Evolutionary conservation across 2,888 invertebrate species (phyloP).

Genomic region (Epinotia bilunana): DNA sequence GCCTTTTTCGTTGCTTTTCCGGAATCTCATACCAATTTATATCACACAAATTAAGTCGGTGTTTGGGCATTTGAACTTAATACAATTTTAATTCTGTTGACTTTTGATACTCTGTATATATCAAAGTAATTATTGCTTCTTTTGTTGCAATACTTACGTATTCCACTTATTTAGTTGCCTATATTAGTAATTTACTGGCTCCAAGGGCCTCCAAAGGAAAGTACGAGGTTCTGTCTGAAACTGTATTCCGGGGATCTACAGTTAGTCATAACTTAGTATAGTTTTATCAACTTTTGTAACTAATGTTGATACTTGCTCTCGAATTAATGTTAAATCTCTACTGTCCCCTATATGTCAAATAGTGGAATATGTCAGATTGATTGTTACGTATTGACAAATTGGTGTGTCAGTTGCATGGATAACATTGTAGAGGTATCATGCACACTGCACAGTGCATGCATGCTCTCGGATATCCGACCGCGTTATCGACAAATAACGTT

Average conservation of each 20-base stretch:
- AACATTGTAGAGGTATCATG: conserved; percentile 2
- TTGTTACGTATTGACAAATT: not conserved
- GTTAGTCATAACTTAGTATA: not conserved
- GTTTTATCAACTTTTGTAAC: conserved; percentile 11
- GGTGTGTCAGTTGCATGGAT: not conserved
- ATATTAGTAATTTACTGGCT: not conserved
- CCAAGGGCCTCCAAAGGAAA: too few relatives aligned
- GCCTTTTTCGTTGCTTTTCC: not conserved
- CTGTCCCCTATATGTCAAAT: not conserved
- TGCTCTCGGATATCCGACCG: not conserved
- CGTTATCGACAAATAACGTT: not conserved
- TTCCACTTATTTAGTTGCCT: not conserved
- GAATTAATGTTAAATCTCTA: not conserved
- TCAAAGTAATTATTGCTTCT: not conserved
- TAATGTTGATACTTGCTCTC: conserved; percentile 6
- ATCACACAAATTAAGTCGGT: not conserved
- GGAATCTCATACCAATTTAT: not conserved
- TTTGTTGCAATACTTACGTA: not conserved
- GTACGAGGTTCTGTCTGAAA: not conserved
- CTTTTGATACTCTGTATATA: not conserved
- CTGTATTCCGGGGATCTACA: not conserved
- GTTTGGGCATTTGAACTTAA: not conserved
- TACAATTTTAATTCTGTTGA: not conserved
- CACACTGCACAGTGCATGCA: not conserved
- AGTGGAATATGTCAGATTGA: not conserved